These are phyloP conservation scores for Alviniconcha strummeri DNA, from an alignment of 2,888 invertebrate species.

Conservation along the genomic window DNA sequence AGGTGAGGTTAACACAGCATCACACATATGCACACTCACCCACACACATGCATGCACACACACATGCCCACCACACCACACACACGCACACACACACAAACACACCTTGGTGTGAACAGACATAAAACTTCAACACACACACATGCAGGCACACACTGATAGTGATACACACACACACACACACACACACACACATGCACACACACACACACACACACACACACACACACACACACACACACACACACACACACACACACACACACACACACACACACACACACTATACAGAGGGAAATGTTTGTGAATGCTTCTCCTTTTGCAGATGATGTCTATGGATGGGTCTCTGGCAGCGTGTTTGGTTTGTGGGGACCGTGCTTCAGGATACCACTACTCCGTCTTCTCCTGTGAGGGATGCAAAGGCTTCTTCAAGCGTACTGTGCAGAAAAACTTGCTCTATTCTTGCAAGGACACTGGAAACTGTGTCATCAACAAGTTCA, in stretches of 20 bases:
- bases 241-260: neutral
- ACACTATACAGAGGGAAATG: neutral
- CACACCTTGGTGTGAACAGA: neutral
- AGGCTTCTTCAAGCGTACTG: conserved; percentile 73
- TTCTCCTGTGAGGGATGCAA: conserved; percentile 74
- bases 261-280: neutral
- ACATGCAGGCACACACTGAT: neutral
- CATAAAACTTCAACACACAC: neutral
- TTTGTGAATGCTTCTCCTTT: neutral
- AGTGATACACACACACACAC: neutral
- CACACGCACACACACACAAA: neutral
- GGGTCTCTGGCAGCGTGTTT: conserved; percentile 51
- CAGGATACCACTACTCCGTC: conserved; percentile 72
- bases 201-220: conserved; percentile 1
- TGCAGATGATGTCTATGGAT: conserved; percentile 15
- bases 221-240: neutral
- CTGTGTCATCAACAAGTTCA: conserved; percentile 71
- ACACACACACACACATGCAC: neutral
- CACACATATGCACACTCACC: neutral
- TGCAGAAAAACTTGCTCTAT: conserved; percentile 71
- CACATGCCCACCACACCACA: neutral
- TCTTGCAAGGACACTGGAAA: conserved; percentile 64
- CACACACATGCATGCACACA: neutral
- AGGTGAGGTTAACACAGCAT: neutral
- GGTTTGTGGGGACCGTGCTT: conserved; percentile 71